Evolutionary conservation across 2,113 vertebrate species (phyloP).

Genomic region (Oreochromis tanganicae): DNA sequence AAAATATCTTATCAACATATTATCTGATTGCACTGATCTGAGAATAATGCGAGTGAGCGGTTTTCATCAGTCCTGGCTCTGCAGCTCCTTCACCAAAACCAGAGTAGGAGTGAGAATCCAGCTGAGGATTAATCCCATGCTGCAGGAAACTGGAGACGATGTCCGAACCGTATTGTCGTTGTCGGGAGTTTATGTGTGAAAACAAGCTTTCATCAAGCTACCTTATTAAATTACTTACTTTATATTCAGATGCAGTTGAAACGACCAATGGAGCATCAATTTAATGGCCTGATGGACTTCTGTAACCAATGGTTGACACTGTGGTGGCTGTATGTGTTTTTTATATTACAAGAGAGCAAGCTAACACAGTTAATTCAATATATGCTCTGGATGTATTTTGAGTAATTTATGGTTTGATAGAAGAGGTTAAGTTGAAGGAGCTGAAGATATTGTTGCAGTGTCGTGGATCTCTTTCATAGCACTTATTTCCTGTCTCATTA

Average conservation of each 20-base stretch:
- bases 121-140: not conserved
- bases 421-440: not conserved
- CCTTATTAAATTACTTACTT: not conserved
- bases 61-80: not conserved
- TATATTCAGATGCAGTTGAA: not conserved
- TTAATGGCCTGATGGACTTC: not conserved
- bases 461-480: not conserved
- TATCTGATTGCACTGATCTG: not conserved
- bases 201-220: not conserved
- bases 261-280: not conserved
- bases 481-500: not conserved
- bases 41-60: not conserved
- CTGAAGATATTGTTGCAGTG: not conserved
- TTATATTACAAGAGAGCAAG: not conserved
- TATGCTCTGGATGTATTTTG: not conserved
- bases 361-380: not conserved
- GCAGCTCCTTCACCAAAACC: not conserved
- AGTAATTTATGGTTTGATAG: not conserved
- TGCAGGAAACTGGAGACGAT: rapidly evolving
- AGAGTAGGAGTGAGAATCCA: not conserved
- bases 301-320: not conserved
- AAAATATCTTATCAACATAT: not conserved
- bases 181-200: not conserved
- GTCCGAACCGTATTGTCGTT: not conserved
- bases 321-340: not conserved